A percentile compares a stretch with the other conserved stretches of the same genome.
Conservation (phyloP, 1,140 invertebrate genomes). For the Saccostrea glomerata region DNA sequence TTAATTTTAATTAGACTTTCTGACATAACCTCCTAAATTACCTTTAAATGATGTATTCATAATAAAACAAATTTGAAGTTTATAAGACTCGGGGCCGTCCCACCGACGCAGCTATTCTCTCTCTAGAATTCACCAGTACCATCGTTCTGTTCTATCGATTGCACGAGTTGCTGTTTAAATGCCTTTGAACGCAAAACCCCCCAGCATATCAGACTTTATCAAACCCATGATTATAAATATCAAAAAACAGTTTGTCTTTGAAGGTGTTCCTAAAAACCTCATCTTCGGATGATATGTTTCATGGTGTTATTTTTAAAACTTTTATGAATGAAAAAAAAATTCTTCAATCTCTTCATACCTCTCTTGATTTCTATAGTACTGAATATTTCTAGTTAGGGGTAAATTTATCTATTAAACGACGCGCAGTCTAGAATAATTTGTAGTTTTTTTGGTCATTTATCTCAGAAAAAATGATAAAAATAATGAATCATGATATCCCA, state of each 20-base stretch:
- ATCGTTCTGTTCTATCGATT: neutral
- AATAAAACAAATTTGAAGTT: neutral
- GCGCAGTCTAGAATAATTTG: neutral
- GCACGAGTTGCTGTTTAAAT: neutral
- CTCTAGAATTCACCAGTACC: neutral
- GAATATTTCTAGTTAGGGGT: neutral
- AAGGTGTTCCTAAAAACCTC: neutral
- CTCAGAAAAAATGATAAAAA: constrained; percentile 27
- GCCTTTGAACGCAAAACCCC: neutral
- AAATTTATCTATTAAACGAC: neutral
- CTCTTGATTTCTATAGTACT: neutral
- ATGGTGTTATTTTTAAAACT: constrained; percentile 11
- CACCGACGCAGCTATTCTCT: neutral
- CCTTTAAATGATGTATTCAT: constrained; percentile 26
- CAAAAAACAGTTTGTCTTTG: neutral
- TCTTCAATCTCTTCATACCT: neutral
- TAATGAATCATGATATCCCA: constrained; percentile 25
- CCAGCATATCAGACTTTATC: neutral
- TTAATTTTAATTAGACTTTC: constrained; percentile 18
- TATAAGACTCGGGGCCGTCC: neutral
- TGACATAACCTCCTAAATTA: constrained; percentile 29
- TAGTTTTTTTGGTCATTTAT: constrained; percentile 18
- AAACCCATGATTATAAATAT: neutral
- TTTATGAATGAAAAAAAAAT: neutral
- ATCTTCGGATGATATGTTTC: neutral